Base-by-base conservation (phyloP, 2,888 invertebrate species). In the Callimorpha dominula region DNA sequence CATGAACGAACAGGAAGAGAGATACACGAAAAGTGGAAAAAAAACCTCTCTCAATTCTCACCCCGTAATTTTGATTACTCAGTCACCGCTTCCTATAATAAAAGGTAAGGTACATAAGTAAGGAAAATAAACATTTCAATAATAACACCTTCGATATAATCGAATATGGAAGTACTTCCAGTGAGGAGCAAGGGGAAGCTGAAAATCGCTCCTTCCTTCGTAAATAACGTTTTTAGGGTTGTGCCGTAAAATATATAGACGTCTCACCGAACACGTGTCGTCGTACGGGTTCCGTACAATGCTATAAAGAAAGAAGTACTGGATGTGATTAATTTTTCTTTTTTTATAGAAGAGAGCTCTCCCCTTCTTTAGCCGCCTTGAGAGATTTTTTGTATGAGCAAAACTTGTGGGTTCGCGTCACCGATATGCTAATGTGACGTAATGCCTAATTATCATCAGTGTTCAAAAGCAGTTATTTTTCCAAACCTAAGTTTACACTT, bases 151-250 rank as follows among this genome's bases (percentile, higher is more conserved):
- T 73, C 72, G 11, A 84, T 75, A 81, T 85, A 86, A 86, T 84
- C 84, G 83, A 85, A 86, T 86, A 83, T 80, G 74, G 72, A 79
- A 85, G 81, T 82, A 86, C 87, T 85, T 86, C 81, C 84, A 11
- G 75, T 75, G 74, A 71, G 72, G 73, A 75, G 69, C 63, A 73
- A 85, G 83, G 84, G 87, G 86, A 85, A 87, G 85, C 85, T 88
- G 87, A 86, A 88, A 91, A 91, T 90, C 89, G 89, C 82, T 88
- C 86, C 87, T 89, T 89, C 88, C 88, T 85, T 88, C 86, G 89
- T 90, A 91, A 91, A 91, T 91, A 91, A 90, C 89, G 2, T 85
- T 91, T 90, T 91, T 90, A 89, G 87, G 87, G 87, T 79, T 83
- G 82, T 83, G 82, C 81, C 86, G 88, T 89, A 89, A 90, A 90